Base-by-base conservation (phyloP, 2,113 vertebrate genomes). In the Empidonax traillii region DNA sequence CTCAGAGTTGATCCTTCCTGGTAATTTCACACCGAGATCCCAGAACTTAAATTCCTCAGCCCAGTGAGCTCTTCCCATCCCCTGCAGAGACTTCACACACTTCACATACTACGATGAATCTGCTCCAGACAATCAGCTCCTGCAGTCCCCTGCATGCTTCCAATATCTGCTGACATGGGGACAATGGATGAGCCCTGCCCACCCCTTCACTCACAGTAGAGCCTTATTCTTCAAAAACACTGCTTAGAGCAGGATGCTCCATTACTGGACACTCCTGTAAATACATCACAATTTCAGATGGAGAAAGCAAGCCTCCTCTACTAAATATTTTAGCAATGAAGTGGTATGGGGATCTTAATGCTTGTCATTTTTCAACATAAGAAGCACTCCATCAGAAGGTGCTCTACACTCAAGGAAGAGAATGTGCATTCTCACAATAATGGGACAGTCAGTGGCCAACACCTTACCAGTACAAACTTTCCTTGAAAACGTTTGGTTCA, bases 261-360 rank as follows among this genome's bases (percentile, higher is more conserved):
- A 1, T 77, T 67, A 61, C 71, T 88, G 59, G n/a, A 52, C 46
- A 44, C 44, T 88, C 79, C 92, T 82, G 73, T 69, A 95, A 96
- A 94, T 89, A 90, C 65, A 62, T 51, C 58, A 49, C 44, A 25
- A 43, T 85, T 92, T 75, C 83, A 92, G 52, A 82, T 3, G 31
- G 47, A 92, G 43, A 83, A 93, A 94, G 87, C 22, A 67, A 96
- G 94, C 75, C 65, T 79, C 87, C 55, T 81, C 47, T 91, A 92
- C 95, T 92, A 96, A 96, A 95, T 88, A 94, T 94, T 95, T 94
- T 56, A 90, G 91, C 85, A 83, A 79, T 92, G 87, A 92, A 91
- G 88, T 90, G 73, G 43, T 67, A 86, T 80, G 76, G 86, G 95
- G 63, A 74, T 91, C 83, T 91, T 88, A 24, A 59, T 73, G 92